Evolutionary conservation across 2,888 invertebrate genomes (phyloP), one percentile per base, ranked within the genome.

Genomic region (Cheilosia urbana): DNA sequence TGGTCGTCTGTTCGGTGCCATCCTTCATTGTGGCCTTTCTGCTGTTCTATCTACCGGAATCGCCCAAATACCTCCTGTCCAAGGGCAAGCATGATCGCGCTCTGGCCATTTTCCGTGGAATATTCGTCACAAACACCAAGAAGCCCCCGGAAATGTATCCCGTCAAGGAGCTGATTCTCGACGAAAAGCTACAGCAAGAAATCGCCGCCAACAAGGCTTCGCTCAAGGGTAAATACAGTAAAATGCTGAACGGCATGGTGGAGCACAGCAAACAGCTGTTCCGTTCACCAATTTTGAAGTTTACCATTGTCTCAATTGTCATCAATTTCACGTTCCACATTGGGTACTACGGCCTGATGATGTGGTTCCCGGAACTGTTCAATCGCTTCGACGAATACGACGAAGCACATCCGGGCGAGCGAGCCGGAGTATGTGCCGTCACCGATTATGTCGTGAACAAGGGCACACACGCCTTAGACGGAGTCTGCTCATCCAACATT

Each of bases 281-380:
- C 91, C 93, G 95, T 81, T 94, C 95, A 88, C 97, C 97, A 87
- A 97, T 97, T 89, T 93, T 97, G 88, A 96, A 96, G 90, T 97
- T 97, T 91, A 97, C 97, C 51, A 89, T 95, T 88, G 96, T 97
- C 91, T 97, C 97, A 82, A 96, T 97, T 89, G 95, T 96, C 82
- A 97, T 98, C 90, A 97, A 98, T 91, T 97, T 98, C 91, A 97
- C 97, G 88, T 97, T 98, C 93, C 97, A 98, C 93, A 98, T 98
- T 92, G 98, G 97, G 95, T 98, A 98, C 92, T 98, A 98, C 91
- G 98, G 98, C 51, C 93, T 98, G 71, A 97, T 97, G 97, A 97
- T 98, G 97, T 98, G 98, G 98, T 98, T 98, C 93, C 98, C 98
- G 0, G 98, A 98, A 93, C 94, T 98, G 90, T 98, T 98, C 93